Base-by-base conservation (phyloP, 2,888 invertebrate genomes). In the Aricia artaxerxes region DNA sequence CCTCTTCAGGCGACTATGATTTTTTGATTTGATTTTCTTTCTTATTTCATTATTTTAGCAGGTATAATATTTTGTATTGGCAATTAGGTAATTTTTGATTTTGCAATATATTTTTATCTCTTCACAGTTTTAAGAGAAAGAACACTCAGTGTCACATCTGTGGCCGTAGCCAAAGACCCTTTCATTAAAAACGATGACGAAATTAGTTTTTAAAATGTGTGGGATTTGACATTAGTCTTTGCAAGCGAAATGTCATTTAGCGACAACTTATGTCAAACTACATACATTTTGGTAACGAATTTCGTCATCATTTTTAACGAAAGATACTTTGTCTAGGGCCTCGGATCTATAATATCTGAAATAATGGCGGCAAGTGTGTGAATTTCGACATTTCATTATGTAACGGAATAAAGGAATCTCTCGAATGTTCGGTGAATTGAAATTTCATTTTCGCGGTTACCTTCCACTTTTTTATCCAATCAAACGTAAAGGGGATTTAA, bases 301-400 rank as follows among this genome's bases (percentile, higher is more conserved):
- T n/a, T n/a, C n/a, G n/a, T 24, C 24, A 24, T 24, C 24, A 0
- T 24, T 24, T 24, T 24, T 24, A 24, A 24, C 24, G 24, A 24
- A 24, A 0, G 24, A 24, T 24, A 24, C 24, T 24, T 24, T 24
- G 24, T 24, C 24, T 24, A 24, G 24, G 24, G 24, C 0, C 24
- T 24, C 24, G 24, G 40, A 40, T 40, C 40, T 40, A 40, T 40
- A 40, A 40, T 40, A 6, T 40, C 40, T 40, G 82, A n/a, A 79
- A 79, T 73, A 79, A 80, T 80, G 83, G 80, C 83, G 78, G 60
- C 82, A 80, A 83, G 83, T 83, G 85, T 86, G 85, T 84, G 83
- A 83, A 84, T 85, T 83, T 84, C 85, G 84, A 84, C 86, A 86
- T 90, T 91, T 90, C 89, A 90, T 91, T 90, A 91, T 84, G 84